Base-by-base conservation (phyloP, 2,797 vertebrate genomes). In the Thunnus albacares region DNA sequence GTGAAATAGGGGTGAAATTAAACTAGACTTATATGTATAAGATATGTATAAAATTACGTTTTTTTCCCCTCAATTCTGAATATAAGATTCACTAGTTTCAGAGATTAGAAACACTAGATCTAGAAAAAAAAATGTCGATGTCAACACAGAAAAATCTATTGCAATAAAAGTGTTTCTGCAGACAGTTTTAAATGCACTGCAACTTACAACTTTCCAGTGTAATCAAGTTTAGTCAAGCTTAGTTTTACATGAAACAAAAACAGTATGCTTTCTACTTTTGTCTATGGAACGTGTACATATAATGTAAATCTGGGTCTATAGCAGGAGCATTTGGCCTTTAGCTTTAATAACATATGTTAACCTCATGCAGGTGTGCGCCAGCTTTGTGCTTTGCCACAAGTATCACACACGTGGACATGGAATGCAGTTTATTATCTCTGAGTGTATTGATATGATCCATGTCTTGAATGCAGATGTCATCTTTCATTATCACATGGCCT, bases 381-480 rank as follows among this genome's bases (percentile, higher is more conserved):
- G 28, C 33, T 24, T 51, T 28, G 55, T 35, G 35, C 56, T 26
- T 33, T n/a, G 26, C n/a, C 51, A 57, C 22, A 55, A 17, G 22
- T 41, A 55, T 61, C 51, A 66, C 30, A 51, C 17, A 55, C 43
- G 33, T 33, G 69, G 49, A 56, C 56, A 33, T 38, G 38, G 38
- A 71, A 74, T 53, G 35, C 3, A 26, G 3, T 28, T n/a, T 59
- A 41, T 78, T 78, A 84, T 86, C 43, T 56, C 15, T 57, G 43
- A 52, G 7, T 45, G 47, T 51, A 72, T 77, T 75, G 80, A 77
- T 79, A 75, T 77, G 67, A 66, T 83, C 51, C 55, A 49, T 77
- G 22, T 14, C 2, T 33, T 57, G 20, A 47, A 71, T 61, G 51
- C 52, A 67, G 13, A 41, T 56, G 45, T 43, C 17, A 4, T 67